Base-by-base conservation (phyloP, 92 coral and sea anemone genomes). In the Desmophyllum pertusum region DNA sequence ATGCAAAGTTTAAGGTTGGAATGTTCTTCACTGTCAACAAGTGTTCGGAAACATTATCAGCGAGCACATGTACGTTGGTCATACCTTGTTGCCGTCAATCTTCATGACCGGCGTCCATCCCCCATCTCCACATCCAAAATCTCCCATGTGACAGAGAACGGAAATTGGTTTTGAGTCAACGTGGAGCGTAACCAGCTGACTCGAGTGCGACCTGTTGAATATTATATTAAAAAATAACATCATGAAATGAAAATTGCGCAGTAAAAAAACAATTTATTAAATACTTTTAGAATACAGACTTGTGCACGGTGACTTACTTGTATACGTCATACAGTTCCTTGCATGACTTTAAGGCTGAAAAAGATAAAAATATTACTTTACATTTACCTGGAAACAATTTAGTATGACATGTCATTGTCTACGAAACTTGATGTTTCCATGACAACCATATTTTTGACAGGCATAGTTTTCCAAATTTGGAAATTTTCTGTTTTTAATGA, bases 71-170 rank as follows among this genome's bases (percentile, higher is more conserved):
- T n/a, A n/a, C n/a, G n/a, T n/a, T n/a, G n/a, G n/a, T n/a, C n/a
- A n/a, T n/a, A 23, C 63, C 30, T 55, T 23, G 23, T 55, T 55
- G 11, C 63, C 63, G 6, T 55, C 29, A 55, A 55, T 55, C 11
- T 23, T 55, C 63, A 55, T 23, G 63, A 55, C 63, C 29, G 63
- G 63, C 1, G 63, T 55, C 63, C 63, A 55, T 23, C 63, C 30
- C 9, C 63, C 63, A 55, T 55, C 63, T 55, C 63, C 63, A 55
- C 63, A 55, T 55, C 63, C 63, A 23, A n/a, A 55, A 55, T 55
- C 30, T 21, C 63, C 63, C 29, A 55, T 21, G 63, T 55, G 63
- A 55, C 63, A 55, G 63, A 55, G 63, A 23, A 55, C 30, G 9
- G 63, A 55, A 55, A 55, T 10, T 55, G 11, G 21, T 53, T 53